Evolutionary conservation across 2,113 vertebrate species (phyloP), one percentile per base, ranked within the genome.

Genomic region (Hydropotes inermis): DNA sequence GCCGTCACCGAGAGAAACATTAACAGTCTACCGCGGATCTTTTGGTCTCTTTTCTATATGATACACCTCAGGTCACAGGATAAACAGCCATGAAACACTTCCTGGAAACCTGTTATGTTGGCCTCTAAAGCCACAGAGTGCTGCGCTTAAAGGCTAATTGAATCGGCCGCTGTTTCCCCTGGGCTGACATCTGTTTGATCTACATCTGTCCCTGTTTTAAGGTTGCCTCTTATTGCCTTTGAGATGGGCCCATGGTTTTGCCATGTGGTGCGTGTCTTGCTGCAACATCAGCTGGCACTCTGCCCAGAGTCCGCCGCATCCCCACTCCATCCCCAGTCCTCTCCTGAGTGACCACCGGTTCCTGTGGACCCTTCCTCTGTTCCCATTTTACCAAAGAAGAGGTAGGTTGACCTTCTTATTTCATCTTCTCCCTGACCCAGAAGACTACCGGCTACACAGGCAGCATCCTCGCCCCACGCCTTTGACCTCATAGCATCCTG

Each of bases 251-350:
- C 21, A 3, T 23, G 21, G 36, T 30, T 12, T 33, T 60, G 54
- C 43, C 83, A 15, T 1, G 16, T 17, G 14, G 47, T 21, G 23
- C 0, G 3, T 30, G 30, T 13, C 39, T 36, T 36, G 9, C 25
- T n/a, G 36, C 36, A 45, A 36, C 8, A 0, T 23, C 43, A n/a
- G 10, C 6, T 0, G 25, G 27, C 6, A 0, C 27, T 43, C 8
- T 23, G 1, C 28, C 1, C 55, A 23, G 33, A 17, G 36, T 2
- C 11, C 14, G 1, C 5, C 36, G 1, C 47, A 14, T 14, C 2
- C 39, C 7, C 52, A 4, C 15, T 47, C 0, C n/a, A 67, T 6
- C 6, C n/a, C 70, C n/a, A 7, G 39, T 9, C 27, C 5, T 28
- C 43, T 30, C 43, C 52, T 2, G 2, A 10, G 43, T 12, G 54